Conservation (phyloP, 2,113 vertebrate species). For the Copsychus sechellarum region DNA sequence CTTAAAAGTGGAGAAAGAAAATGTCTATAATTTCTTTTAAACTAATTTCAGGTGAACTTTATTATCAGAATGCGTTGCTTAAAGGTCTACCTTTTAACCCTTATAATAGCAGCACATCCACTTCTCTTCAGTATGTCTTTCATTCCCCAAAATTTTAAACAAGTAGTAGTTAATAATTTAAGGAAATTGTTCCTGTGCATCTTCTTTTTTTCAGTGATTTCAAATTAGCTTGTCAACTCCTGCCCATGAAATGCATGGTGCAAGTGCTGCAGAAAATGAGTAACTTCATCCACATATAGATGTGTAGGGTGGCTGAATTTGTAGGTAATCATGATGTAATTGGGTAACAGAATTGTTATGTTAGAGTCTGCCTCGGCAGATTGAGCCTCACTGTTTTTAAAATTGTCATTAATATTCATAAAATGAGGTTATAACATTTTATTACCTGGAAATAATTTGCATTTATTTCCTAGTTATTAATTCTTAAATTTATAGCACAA, state of each 20-base stretch:
- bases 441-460: not conserved
- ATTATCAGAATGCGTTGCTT: not conserved
- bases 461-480: constrained; percentile 7
- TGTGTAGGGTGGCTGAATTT: not conserved
- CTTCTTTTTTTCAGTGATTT: not conserved
- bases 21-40: not conserved
- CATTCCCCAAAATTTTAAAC: not conserved
- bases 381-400: not conserved
- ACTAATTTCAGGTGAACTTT: not conserved
- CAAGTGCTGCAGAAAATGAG: not conserved
- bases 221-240: not conserved
- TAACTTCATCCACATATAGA: not conserved
- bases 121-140: not conserved
- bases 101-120: not conserved
- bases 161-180: not conserved
- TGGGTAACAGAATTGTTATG: not conserved
- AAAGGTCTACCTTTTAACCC: not conserved
- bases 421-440: not conserved
- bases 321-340: not conserved
- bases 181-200: not conserved
- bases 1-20: not conserved
- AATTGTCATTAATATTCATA: not conserved
- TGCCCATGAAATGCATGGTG: not conserved
- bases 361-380: not conserved
- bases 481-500: not conserved